phyloP scores from a whole-genome alignment of 2,888 invertebrate genomes.

The Melikaiella ostensackeni region DNA sequence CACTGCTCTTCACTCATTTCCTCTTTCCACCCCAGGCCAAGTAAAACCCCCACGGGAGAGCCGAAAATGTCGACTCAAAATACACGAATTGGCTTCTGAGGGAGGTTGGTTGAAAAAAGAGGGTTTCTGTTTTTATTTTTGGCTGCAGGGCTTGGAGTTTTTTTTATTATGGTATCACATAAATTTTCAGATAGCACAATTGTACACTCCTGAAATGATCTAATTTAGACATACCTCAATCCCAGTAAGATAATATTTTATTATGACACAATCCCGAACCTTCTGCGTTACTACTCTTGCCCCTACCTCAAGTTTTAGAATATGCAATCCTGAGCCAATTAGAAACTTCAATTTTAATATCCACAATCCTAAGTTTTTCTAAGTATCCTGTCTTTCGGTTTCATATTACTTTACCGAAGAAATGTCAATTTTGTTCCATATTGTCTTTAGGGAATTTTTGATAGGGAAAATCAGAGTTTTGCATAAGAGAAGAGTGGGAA shows the following conservation, averaged over 20 bases:
- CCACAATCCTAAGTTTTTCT: no score
- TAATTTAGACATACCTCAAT: no score
- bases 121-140: neutral
- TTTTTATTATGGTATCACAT: neutral
- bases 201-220: no score
- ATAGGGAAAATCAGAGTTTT: neutral
- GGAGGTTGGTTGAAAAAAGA: neutral
- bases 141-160: neutral
- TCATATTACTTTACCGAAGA: no score
- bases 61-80: conserved; percentile 18
- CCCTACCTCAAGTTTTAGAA: no score
- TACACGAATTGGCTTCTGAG: conserved; percentile 9
- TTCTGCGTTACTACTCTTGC: no score
- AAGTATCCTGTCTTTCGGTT: no score
- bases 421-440: neutral
- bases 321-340: no score
- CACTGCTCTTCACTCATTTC: conserved; percentile 55
- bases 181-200: no score
- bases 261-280: no score
- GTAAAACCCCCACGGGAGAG: conserved; percentile 54
- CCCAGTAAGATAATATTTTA: no score
- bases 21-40: conserved; percentile 56
- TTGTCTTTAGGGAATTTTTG: neutral
- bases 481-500: neutral
- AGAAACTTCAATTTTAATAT: no score